Conservation (phyloP, 2,797 vertebrate species). For the Rhynchonycteris naso region DNA sequence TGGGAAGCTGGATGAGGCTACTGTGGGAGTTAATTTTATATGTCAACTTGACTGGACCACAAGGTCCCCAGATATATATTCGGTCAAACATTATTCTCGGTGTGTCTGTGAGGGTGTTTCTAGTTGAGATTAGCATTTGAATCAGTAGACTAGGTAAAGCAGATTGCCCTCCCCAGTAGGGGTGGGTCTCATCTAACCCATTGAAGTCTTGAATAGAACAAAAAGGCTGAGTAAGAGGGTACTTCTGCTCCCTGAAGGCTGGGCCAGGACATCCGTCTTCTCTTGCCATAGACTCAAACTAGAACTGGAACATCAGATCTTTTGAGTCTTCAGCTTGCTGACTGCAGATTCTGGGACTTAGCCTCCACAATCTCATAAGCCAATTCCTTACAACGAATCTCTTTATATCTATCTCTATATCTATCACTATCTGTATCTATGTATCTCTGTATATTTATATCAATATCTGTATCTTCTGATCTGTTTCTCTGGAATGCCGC, state of each 20-base stretch:
- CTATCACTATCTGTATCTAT: neutral
- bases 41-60: neutral
- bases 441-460: neutral
- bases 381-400: slow-evolving; percentile 19
- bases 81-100: neutral
- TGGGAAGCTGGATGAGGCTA: neutral
- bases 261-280: neutral
- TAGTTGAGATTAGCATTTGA: neutral
- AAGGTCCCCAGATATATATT: neutral
- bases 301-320: neutral
- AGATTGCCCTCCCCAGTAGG: neutral
- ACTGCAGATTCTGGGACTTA: neutral
- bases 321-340: neutral
- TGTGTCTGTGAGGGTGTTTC: neutral
- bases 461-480: neutral
- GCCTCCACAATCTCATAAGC: neutral
- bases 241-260: neutral
- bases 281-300: neutral
- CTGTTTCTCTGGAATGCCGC: neutral
- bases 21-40: neutral
- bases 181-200: neutral
- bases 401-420: neutral
- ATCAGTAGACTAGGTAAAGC: neutral
- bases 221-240: neutral
- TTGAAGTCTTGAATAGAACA: neutral